These are phyloP conservation scores for Aphidius gifuensis DNA, from an alignment of 1,140 invertebrate species.

Conservation along the genomic window DNA sequence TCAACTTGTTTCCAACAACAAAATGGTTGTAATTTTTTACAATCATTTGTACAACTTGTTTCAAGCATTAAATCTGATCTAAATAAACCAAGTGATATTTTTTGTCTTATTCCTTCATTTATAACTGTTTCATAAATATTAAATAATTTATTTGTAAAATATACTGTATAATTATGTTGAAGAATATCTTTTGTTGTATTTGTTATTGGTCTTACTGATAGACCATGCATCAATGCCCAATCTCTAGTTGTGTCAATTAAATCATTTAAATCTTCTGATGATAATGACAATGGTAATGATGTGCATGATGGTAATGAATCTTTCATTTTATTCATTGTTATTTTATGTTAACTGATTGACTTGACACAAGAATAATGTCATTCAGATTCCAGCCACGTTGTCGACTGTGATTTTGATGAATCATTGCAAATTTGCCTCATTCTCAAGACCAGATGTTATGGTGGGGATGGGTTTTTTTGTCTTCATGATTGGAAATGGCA, in stretches of 20 bases:
- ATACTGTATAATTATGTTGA: too few species aligned
- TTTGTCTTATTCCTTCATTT: conserved; percentile 73
- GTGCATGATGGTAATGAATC: conserved; percentile 8
- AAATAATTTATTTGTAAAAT: conserved; percentile 78
- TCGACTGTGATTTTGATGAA: too few species aligned
- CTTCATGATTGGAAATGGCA: too few species aligned
- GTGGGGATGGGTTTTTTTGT: too few species aligned
- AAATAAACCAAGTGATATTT: conserved; percentile 60
- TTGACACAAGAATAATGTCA: too few species aligned
- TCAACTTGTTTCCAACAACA: conserved; percentile 80
- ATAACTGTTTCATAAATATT: conserved; percentile 77
- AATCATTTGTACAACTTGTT: conserved; percentile 56
- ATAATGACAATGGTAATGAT: conserved; percentile 10
- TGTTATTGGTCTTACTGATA: conserved; percentile 70
- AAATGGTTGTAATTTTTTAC: conserved; percentile 51
- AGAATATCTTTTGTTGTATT: conserved; percentile 67
- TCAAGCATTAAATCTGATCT: conserved; percentile 72
- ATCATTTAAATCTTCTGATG: conserved; percentile 56
- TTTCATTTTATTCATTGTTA: conserved; percentile 4
- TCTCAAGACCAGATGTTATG: too few species aligned
- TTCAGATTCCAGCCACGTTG: too few species aligned
- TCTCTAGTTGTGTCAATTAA: conserved; percentile 75
- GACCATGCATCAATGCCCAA: conserved; percentile 79
- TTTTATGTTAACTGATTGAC: too few species aligned
- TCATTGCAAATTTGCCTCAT: too few species aligned